phyloP scores from a whole-genome alignment of 1,140 invertebrate species.

The Aphelenchoides fujianensis region DNA sequence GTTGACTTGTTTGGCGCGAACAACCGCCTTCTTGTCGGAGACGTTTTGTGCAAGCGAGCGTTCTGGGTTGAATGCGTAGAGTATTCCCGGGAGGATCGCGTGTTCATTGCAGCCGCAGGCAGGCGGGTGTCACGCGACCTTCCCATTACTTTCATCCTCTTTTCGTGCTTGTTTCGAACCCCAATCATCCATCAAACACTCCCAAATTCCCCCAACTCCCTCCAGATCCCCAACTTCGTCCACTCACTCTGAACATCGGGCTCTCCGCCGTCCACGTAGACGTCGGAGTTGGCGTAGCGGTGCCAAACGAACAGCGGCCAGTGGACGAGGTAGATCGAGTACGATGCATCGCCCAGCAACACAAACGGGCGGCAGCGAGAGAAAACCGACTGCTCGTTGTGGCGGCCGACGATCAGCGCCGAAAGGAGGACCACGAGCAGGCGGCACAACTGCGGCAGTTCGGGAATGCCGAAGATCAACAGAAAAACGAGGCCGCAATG shows the following conservation, averaged over 20 bases:
- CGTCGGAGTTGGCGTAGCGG: not conserved
- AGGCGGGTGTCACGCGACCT: too few relatives aligned
- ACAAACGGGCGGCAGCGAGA: not conserved
- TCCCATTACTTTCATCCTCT: too few relatives aligned
- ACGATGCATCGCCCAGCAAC: not conserved
- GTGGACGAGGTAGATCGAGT: slow-evolving; percentile 2
- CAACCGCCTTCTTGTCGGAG: too few relatives aligned
- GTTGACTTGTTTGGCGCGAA: too few relatives aligned
- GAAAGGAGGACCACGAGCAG: not conserved
- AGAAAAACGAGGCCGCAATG: too few relatives aligned
- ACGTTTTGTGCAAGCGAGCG: too few relatives aligned
- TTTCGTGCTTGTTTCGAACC: too few relatives aligned
- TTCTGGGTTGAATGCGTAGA: not conserved
- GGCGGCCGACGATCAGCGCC: not conserved
- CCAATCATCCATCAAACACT: too few relatives aligned
- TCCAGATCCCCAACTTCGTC: too few relatives aligned
- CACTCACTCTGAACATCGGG: not conserved
- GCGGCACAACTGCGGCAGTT: not conserved
- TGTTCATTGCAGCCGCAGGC: too few relatives aligned
- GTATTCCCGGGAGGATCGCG: too few relatives aligned
- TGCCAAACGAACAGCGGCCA: not conserved
- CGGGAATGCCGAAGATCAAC: not conserved
- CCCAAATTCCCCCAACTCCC: too few relatives aligned
- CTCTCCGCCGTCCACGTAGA: not conserved
- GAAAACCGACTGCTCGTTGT: not conserved